Percentiles rank a stretch among this genome's conserved stretches.
Evolutionary conservation across 2,797 vertebrate species (phyloP).

Genomic region (Nannoperca obscura): DNA sequence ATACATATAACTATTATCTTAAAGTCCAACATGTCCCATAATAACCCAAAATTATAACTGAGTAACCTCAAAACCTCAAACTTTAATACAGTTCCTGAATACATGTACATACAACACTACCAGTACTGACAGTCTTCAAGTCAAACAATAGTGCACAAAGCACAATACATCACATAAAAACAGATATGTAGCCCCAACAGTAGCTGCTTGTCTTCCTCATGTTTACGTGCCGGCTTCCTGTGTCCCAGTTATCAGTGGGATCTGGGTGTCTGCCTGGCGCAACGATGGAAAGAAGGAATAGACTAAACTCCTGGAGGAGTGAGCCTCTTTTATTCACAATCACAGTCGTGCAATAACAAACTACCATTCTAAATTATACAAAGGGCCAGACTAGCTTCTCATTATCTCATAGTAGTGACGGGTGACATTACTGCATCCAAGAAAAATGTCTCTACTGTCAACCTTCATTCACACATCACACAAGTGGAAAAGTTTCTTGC

Average conservation of each 20-base stretch:
- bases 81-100: background rate
- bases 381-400: conserved; percentile 55
- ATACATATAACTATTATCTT: no score
- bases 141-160: conserved; percentile 29
- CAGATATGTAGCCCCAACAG: conserved; percentile 50
- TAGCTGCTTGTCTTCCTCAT: conserved; percentile 62
- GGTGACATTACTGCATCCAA: conserved; percentile 35
- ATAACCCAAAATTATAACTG: no score
- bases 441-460: conserved; percentile 35
- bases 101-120: no score
- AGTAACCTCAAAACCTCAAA: background rate
- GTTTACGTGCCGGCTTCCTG: conserved; percentile 81
- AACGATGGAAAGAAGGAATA: conserved; percentile 52
- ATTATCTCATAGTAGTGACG: conserved; percentile 42
- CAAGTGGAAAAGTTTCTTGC: background rate
- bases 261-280: conserved; percentile 74
- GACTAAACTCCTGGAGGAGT: conserved; percentile 76
- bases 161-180: conserved; percentile 12
- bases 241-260: conserved; percentile 75
- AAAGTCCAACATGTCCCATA: no score
- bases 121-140: background rate
- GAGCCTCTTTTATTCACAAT: conserved; percentile 63
- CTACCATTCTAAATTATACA: conserved; percentile 63
- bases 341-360: conserved; percentile 74
- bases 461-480: conserved; percentile 2